A percentile compares a stretch with the other conserved stretches of the same genome.
Evolutionary conservation across 1,140 invertebrate species (phyloP).

Genomic region (Leptonema lineaticorne): DNA sequence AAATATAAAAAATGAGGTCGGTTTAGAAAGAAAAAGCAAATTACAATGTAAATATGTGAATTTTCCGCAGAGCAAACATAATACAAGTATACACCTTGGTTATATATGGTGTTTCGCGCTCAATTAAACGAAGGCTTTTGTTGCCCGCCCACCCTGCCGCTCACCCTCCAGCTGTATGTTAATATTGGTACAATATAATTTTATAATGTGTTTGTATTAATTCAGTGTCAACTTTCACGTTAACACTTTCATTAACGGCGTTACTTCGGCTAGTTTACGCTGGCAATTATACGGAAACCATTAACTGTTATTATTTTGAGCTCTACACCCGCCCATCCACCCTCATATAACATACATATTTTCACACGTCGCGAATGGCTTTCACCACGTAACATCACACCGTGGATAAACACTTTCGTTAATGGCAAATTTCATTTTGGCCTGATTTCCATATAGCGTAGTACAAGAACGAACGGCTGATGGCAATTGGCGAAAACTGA

Average conservation of each 20-base stretch:
- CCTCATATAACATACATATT: conserved; percentile 9
- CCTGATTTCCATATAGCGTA: conserved; percentile 16
- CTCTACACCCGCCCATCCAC: too few species aligned
- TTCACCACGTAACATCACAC: conserved; percentile 2
- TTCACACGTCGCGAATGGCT: not conserved
- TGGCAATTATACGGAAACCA: conserved; percentile 17
- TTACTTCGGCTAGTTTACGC: conserved; percentile 14
- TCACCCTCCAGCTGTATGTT: conserved; percentile 14
- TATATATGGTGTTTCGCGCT: conserved; percentile 9
- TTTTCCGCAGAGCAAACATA: conserved; percentile 23
- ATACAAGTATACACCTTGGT: too few species aligned
- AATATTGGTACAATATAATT: conserved; percentile 34
- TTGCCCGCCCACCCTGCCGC: not conserved
- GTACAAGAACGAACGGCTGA: too few species aligned
- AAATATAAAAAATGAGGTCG: too few species aligned
- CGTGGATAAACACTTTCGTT: conserved; percentile 13
- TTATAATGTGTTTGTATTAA: conserved; percentile 40
- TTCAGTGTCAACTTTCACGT: conserved; percentile 33
- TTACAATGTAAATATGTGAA: conserved; percentile 15
- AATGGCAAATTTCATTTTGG: not conserved
- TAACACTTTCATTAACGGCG: conserved; percentile 34
- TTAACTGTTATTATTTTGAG: conserved; percentile 17
- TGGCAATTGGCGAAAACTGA: too few species aligned
- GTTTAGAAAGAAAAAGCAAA: conserved; percentile 18
- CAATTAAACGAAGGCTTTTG: conserved; percentile 22